Conservation (phyloP, 2,797 vertebrate genomes). For the Sebastes reedi region DNA sequence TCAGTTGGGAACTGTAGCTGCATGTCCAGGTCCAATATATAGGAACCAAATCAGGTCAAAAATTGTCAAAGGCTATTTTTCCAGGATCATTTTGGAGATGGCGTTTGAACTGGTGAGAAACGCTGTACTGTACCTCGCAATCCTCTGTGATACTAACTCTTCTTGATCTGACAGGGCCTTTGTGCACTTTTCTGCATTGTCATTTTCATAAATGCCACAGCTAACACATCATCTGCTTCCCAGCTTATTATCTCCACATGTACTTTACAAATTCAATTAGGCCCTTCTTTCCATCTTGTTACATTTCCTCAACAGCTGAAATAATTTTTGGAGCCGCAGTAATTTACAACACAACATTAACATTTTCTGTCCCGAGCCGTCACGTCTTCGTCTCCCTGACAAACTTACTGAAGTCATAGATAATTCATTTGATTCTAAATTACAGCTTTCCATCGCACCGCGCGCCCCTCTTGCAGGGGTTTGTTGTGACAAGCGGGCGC, state of each 20-base stretch:
- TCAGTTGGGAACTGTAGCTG: no score
- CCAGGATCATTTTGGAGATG: not conserved
- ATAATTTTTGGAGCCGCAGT: slow-evolving; percentile 65
- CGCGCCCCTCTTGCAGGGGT: slow-evolving; percentile 64
- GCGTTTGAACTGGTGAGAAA: not conserved
- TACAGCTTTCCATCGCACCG: slow-evolving; percentile 80
- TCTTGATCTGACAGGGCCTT: slow-evolving; percentile 20
- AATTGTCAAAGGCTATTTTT: not conserved
- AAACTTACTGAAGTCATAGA: slow-evolving; percentile 84
- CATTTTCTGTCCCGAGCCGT: slow-evolving; percentile 66
- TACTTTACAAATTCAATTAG: slow-evolving; percentile 73
- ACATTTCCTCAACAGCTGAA: slow-evolving; percentile 60
- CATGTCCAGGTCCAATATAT: not conserved
- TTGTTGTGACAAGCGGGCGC: slow-evolving; percentile 85
- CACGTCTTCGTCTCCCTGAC: slow-evolving; percentile 70
- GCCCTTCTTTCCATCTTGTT: slow-evolving; percentile 48
- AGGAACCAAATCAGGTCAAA: not conserved
- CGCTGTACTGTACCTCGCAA: not conserved
- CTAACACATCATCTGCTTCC: slow-evolving; percentile 51
- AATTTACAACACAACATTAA: slow-evolving; percentile 72
- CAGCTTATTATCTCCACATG: slow-evolving; percentile 62
- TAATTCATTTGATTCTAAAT: slow-evolving; percentile 88
- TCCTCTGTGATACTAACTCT: slow-evolving; percentile 15
- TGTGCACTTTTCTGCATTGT: slow-evolving; percentile 49
- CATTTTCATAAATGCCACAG: slow-evolving; percentile 42